Evolutionary conservation across 2,113 vertebrate genomes (phyloP).

Genomic region (Lates calcarifer): DNA sequence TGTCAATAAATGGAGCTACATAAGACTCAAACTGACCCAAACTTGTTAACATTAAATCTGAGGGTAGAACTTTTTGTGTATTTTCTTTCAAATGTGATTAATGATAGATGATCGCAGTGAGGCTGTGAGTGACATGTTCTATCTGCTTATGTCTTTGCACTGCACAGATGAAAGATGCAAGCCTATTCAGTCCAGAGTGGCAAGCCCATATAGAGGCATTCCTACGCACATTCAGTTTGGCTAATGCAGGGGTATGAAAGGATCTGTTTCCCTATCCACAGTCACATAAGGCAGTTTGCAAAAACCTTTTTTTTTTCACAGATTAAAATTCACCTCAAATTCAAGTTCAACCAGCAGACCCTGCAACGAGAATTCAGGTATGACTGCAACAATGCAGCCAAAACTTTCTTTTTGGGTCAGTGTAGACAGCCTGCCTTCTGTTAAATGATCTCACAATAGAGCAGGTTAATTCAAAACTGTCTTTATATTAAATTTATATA

Average conservation of each 20-base stretch:
- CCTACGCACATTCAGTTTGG: conserved; percentile 82
- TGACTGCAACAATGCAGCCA: background rate
- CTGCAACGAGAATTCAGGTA: conserved; percentile 74
- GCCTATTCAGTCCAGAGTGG: conserved; percentile 52
- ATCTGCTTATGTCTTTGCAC: background rate
- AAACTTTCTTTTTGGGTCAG: background rate
- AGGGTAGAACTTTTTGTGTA: background rate
- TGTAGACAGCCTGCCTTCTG: background rate
- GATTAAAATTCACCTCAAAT: conserved; percentile 76
- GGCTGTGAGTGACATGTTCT: background rate
- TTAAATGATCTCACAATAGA: background rate
- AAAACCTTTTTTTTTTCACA: conserved; percentile 49
- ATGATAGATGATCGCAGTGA: background rate
- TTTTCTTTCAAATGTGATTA: background rate
- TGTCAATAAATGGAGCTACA: background rate
- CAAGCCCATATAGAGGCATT: conserved; percentile 77
- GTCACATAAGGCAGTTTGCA: background rate
- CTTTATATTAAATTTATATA: background rate
- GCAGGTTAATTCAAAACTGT: background rate
- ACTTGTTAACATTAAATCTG: background rate
- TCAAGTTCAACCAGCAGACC: conserved; percentile 53
- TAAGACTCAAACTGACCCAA: background rate
- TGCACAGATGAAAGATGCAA: conserved; percentile 77
- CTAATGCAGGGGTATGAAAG: conserved; percentile 83
- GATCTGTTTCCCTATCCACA: background rate